A percentile compares a stretch with the other conserved stretches of the same genome.
These are phyloP conservation scores for Hucho hucho DNA, from an alignment of 2,113 vertebrate genomes.

Conservation along the genomic window DNA sequence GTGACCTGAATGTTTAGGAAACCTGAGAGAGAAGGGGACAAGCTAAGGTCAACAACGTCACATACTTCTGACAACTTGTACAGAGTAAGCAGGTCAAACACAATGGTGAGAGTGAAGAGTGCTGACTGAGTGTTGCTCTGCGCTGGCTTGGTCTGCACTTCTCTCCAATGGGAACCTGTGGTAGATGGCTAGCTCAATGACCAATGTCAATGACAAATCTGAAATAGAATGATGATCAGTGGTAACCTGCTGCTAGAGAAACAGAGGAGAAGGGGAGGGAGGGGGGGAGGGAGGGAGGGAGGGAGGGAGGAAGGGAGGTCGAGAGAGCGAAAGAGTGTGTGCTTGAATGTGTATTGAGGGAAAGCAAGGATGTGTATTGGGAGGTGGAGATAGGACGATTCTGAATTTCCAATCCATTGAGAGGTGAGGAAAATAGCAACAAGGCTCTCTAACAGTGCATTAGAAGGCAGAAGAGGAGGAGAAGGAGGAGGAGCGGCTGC, in stretches of 20 bases:
- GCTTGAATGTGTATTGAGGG: constrained; percentile 17
- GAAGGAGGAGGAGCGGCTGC: constrained; percentile 37
- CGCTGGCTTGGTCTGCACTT: constrained; percentile 17
- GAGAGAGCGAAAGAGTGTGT: no score
- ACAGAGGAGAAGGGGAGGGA: background rate
- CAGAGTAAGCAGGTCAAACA: background rate
- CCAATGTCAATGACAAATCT: background rate
- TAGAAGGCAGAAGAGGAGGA: constrained; percentile 36
- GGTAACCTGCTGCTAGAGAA: background rate
- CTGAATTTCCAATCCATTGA: constrained; percentile 31
- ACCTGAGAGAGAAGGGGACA: constrained; percentile 54
- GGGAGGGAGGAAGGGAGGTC: no score
- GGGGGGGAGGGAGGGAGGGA: constrained; percentile 5
- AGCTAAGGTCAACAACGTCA: constrained; percentile 66
- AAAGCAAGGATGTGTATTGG: constrained; percentile 32
- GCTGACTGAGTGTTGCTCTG: constrained; percentile 27
- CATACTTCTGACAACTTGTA: constrained; percentile 52
- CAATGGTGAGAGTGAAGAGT: constrained; percentile 14
- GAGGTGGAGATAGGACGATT: background rate
- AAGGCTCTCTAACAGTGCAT: constrained; percentile 24
- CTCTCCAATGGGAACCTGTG: constrained; percentile 35
- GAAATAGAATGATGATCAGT: background rate
- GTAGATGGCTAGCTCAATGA: constrained; percentile 42
- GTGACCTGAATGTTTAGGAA: constrained; percentile 59
- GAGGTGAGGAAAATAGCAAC: constrained; percentile 46